Evolutionary conservation across 2,797 vertebrate genomes (phyloP).

Genomic region (Eulemur coronatus): DNA sequence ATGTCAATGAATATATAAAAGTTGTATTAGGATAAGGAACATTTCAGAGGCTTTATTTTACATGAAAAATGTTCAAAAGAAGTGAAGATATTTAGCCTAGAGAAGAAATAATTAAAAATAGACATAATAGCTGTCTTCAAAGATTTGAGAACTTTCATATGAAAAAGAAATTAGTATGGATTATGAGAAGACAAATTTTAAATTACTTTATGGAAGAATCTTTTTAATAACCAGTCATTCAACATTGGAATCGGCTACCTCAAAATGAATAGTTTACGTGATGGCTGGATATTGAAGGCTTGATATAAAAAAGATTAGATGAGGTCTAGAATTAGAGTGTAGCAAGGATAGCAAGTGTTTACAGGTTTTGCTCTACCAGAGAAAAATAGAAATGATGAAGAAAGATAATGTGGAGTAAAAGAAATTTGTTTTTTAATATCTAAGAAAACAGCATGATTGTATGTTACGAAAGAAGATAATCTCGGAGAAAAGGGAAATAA

Average conservation of each 20-base stretch:
- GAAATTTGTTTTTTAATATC: background rate
- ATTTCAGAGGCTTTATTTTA: background rate
- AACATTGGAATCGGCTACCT: background rate
- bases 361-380: background rate
- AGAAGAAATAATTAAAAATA: conserved; percentile 1
- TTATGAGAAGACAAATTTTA: background rate
- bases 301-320: background rate
- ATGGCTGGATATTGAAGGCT: background rate
- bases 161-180: background rate
- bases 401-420: background rate
- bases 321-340: background rate
- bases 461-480: background rate
- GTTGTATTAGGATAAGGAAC: background rate
- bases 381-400: background rate
- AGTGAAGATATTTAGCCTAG: background rate
- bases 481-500: background rate
- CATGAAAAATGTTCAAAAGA: background rate
- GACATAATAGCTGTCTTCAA: background rate
- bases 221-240: background rate
- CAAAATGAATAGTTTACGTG: background rate
- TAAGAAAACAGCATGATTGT: background rate
- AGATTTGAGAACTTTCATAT: background rate
- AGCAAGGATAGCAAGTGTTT: background rate
- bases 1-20: background rate
- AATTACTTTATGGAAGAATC: background rate